Base-by-base conservation (phyloP, 2,888 invertebrate genomes). In the Callyntrura sp. region DNA sequence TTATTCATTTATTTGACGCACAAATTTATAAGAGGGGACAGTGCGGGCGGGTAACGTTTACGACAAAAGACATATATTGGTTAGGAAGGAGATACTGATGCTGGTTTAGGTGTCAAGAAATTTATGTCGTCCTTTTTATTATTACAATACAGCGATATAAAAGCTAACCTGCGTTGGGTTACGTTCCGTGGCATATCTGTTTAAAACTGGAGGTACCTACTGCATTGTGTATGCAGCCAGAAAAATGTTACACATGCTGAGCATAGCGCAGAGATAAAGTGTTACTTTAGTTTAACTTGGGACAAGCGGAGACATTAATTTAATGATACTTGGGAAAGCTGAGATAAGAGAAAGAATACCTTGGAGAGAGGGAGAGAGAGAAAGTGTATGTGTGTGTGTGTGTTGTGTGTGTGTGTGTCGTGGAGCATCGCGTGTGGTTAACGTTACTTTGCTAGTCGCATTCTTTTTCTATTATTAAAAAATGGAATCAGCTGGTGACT, bases 261-360 rank as follows among this genome's bases (percentile, higher is more conserved):
- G n/a, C n/a, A n/a, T n/a, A n/a, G n/a, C n/a, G n/a, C n/a, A n/a
- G n/a, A n/a, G n/a, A 68, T 2, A 6, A 25, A 28, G 65, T 11
- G 20, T 62, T 25, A 25, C 23, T 62, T 62, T 5, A 11, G 11
- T 62, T 25, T 23, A n/a, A 11, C 25, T 20, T 62, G 62, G 45
- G 62, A 57, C 35, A 23, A 14, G 51, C 68, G 35, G n/a, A 3
- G 68, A 45, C 57, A 57, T 78, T 35, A 78, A 78, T 78, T 78
- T 57, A 78, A 78, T 78, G 70, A 70, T 70, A n/a, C 23, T 78
- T n/a, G n/a, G n/a, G 9, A 28, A 55, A 17, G 9, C 55, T 78
- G n/a, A 17, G 76, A 76, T 76, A 76, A 76, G 65, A 35, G 35
- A 6, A 68, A 68, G n/a, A 76, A 51, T 51, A 12, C 51, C 78